Evolutionary conservation across 2,797 vertebrate genomes (phyloP), one percentile per base, ranked within the genome.

Genomic region (Sebastes steindachneri): DNA sequence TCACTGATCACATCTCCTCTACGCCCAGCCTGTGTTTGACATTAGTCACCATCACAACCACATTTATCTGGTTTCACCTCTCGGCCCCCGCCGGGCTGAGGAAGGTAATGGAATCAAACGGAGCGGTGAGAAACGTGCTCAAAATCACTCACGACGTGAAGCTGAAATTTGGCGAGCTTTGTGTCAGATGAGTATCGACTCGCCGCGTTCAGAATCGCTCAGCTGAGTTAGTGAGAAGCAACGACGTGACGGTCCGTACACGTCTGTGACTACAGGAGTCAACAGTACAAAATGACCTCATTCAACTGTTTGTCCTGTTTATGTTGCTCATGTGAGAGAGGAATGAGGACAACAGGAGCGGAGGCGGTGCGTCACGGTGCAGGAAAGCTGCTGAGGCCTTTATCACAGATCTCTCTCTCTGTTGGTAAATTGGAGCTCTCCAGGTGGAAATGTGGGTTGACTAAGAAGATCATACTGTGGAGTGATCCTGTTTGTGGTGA

Each of bases 1-100:
- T 58, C 37, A 15, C 37, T 75, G 55, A 72, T 84, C 53, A 60
- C 35, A 28, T 79, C 72, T 69, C 41, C 73, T 59, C 57, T 45
- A 33, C 64, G 21, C 21, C 7, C 26, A 29, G 63, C 31, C 68
- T 21, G 19, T 14, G 2, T 55, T 26, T 71, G 37, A 59, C 25
- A 68, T 72, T 55, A 65, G 54, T 57, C 53, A 62, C 23, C 15
- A n/a, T 12, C 19, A 26, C 2, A 0, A 65, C 26, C 29, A 17
- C 23, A 23, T 37, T 51, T 51, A n/a, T 51, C n/a, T 65, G 19
- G 9, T 70, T 80, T 67, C 33, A 26, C 45, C 68, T 41, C 21
- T 67, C 21, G 21, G 41, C 19, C 5, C 25, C 25, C 2, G 8
- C 41, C 4, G 33, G 37, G 19, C 1, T 6, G n/a, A 62, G 12